Evolutionary conservation across 2,888 invertebrate genomes (phyloP), one percentile per base, ranked within the genome.

Genomic region (Hybos culiciformis): DNA sequence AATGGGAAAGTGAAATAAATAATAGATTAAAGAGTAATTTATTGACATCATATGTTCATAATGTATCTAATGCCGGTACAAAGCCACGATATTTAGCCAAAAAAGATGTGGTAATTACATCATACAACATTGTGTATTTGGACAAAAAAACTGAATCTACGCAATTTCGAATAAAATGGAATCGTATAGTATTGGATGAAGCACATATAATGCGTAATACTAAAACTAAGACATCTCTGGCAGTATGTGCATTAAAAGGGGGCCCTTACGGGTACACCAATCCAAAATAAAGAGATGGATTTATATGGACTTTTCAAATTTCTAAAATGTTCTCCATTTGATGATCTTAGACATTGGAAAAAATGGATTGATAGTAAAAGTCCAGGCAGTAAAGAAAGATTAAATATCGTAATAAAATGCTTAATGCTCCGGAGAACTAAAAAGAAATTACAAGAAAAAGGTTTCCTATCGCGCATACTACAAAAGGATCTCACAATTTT

Each of bases 241-340:
- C 84, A 0, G 82, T 81, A 7, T 82, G 80, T 58, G 66, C 68
- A 3, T 34, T 63, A 23, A 52, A 44, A 36, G n/a, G n/a, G 88
- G 88, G 82, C 80, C 1, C 72, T 96, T 17, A 92, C 94, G 0
- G 96, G 96, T 20, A 94, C 94, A 0, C 96, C 96, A 0, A 82
- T 97, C 33, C 96, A 96, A 58, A 97, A 97, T 63, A 85, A 88
- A 60, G 83, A 91, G 58, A 66, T 83, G 45, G 93, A 88, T 61
- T 69, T 87, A 31, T 88, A 78, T 64, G 76, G 85, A 1, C 63
- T 87, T 37, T 60, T 87, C 12, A 84, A 91, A 62, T 97, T 92
- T 62, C 64, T 97, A 8, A 69, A 78, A 12, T 86, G 87, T 57
- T 71, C 80, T 7, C 96, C 96, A 1, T 94, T 96, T 62, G 85